These are phyloP conservation scores for Neosilurus hyrtlii DNA, from an alignment of 2,797 vertebrate genomes.

Conservation along the genomic window DNA sequence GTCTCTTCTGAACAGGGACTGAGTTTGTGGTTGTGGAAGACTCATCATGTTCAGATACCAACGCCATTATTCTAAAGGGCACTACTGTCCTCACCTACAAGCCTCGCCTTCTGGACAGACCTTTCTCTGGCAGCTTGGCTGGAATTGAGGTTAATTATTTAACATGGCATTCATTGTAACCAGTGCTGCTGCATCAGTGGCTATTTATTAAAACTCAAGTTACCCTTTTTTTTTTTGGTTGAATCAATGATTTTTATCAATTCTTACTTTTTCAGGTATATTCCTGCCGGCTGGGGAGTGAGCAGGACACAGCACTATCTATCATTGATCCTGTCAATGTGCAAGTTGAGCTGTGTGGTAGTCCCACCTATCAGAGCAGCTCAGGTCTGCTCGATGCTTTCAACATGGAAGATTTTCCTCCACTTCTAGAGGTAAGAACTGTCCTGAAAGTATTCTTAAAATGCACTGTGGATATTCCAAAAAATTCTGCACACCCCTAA, in stretches of 20 bases:
- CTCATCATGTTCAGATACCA: conserved; percentile 86
- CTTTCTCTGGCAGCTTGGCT: conserved; percentile 92
- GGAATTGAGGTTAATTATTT: conserved; percentile 85
- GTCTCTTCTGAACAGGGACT: conserved; percentile 74
- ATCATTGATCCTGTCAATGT: conserved; percentile 95
- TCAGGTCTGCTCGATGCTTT: conserved; percentile 94
- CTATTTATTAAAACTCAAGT: background rate
- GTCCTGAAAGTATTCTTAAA: background rate
- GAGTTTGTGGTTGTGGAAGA: conserved; percentile 98
- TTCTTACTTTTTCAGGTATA: conserved; percentile 79
- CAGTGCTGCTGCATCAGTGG: background rate
- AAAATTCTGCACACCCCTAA: too few relatives aligned
- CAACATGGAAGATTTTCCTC: conserved; percentile 93
- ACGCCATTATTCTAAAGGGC: conserved; percentile 91
- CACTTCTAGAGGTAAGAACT: conserved; percentile 85
- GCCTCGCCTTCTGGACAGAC: conserved; percentile 86
- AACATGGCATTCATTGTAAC: background rate
- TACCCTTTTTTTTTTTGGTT: background rate
- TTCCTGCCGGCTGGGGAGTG: conserved; percentile 90
- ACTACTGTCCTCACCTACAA: conserved; percentile 97
- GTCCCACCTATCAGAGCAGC: conserved; percentile 87
- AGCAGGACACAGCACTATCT: conserved; percentile 92
- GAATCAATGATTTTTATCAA: background rate
- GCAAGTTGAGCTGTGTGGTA: conserved; percentile 91
- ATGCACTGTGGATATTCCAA: too few relatives aligned